phyloP scores from a whole-genome alignment of 2,797 vertebrate species.

The Oceanodroma leucorhoa region DNA sequence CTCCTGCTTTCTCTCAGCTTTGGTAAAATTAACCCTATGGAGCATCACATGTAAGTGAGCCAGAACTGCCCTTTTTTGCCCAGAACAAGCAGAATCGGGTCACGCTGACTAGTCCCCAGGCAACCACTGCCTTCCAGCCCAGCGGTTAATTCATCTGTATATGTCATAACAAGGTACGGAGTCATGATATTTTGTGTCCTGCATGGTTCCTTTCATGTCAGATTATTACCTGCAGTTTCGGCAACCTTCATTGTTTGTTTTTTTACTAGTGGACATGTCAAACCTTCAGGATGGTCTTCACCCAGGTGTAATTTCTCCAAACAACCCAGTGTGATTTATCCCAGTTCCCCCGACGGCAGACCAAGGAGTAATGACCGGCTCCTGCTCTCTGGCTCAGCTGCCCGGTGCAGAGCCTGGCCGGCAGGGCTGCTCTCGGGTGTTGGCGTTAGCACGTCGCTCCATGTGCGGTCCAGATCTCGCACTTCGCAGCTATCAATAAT shows the following conservation, averaged over 20 bases:
- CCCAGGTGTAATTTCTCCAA: background rate
- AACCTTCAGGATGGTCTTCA: background rate
- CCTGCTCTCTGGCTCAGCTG: background rate
- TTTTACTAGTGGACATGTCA: background rate
- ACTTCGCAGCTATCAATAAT: background rate
- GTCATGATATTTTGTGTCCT: background rate
- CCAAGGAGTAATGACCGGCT: background rate
- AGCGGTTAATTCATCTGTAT: background rate
- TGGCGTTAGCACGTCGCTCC: background rate
- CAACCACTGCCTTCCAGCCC: background rate
- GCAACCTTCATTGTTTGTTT: background rate
- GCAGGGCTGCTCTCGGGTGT: background rate
- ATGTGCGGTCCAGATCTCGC: background rate
- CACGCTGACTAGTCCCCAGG: background rate
- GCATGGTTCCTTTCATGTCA: background rate
- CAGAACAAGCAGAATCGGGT: background rate
- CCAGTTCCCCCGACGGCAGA: fast-evolving
- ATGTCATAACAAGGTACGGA: background rate
- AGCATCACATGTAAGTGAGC: background rate
- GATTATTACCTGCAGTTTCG: background rate
- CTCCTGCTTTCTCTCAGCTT: background rate
- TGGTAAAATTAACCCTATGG: slow-evolving; percentile 10
- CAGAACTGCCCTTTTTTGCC: background rate
- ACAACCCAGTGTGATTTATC: background rate
- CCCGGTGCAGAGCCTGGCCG: background rate